Base-by-base conservation (phyloP, 2,888 invertebrate species). In the Timema cristinae region DNA sequence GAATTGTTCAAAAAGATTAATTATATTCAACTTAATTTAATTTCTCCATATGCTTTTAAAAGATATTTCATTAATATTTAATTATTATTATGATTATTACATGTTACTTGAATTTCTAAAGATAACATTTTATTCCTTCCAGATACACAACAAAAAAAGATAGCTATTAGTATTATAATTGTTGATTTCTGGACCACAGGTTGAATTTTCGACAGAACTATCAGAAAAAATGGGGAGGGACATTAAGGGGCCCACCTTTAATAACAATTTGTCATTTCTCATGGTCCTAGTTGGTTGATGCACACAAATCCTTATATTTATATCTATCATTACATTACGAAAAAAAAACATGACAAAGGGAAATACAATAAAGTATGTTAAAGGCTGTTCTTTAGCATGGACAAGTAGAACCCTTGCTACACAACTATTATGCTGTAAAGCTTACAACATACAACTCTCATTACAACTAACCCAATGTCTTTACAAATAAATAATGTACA, bases 41-140 rank as follows among this genome's bases (percentile, higher is more conserved):
- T 71, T 51, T 73, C 73, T 73, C 73, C 73, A 73, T 73, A 73
- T 72, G 73, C 73, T 70, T 73, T 73, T 71, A 67, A 48, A n/a
- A 63, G 13, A 47, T 48, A 47, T 63, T n/a, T 63, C 32, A 47
- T 63, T 13, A 63, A 63, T 63, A 63, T 48, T 63, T 63, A 63
- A 8, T 63, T 63, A 63, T 48, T 59, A 59, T 59, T 32, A 15
- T 70, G 49, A 52, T 68, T 52, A 51, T 66, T 70, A 61, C 16
- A 50, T 68, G 67, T 56, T 68, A 56, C 73, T 76, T 63, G 73
- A 74, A 71, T 71, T 70, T 59, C 73, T 72, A 72, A 73, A 72
- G 63, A 70, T 74, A 73, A 68, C 68, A 71, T 63, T 32, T 63
- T 32, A 71, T 66, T 63, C 69, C 67, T 70, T 73, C 71, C 66